Evolutionary conservation across 2,113 vertebrate genomes (phyloP), one percentile per base, ranked within the genome.

Genomic region (Parus major): DNA sequence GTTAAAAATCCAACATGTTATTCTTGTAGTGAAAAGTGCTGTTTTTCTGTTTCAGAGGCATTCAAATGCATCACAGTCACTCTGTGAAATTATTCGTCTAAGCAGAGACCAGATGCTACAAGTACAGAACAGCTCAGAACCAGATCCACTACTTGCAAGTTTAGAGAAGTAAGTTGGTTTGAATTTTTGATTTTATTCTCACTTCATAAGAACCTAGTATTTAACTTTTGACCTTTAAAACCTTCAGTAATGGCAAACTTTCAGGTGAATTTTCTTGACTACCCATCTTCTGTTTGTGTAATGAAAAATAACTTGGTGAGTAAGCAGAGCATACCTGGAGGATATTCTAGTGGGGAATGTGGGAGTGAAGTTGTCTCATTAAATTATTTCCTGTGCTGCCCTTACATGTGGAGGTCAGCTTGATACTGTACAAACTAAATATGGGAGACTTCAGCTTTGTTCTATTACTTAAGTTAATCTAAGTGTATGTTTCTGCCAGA

Each of bases 81-180:
- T 99, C 90, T 99, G 99, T 98, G 99, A 99, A 97, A 99, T 99
- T 92, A 99, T 99, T 95, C 98, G 99, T 79, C 98, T 99, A 88
- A 99, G 99, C 98, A 98, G 99, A 98, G 99, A 99, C 97, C 99
- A 99, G 98, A 99, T 99, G 99, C 98, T 99, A 81, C 99, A 99
- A 97, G 98, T 99, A 80, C 99, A 99, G 96, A 99, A 98, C 93
- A 99, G 98, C 94, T 97, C 99, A 39, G 99, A 99, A 69, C 99
- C 99, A 27, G 99, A 99, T 76, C 99, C 99, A 31, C 98, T 99
- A 92, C 98, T 99, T 84, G 98, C 99, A 96, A 99, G 99, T 86
- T 98, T 99, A 97, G 99, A 99, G 96, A 99, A 99, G 99, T 99
- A 99, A 47, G 98, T 96, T 86, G 53, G 7, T 28, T 75, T 83